Evolutionary conservation across 2,888 invertebrate species (phyloP), one percentile per base, ranked within the genome.

Genomic region (Athalia rosae): DNA sequence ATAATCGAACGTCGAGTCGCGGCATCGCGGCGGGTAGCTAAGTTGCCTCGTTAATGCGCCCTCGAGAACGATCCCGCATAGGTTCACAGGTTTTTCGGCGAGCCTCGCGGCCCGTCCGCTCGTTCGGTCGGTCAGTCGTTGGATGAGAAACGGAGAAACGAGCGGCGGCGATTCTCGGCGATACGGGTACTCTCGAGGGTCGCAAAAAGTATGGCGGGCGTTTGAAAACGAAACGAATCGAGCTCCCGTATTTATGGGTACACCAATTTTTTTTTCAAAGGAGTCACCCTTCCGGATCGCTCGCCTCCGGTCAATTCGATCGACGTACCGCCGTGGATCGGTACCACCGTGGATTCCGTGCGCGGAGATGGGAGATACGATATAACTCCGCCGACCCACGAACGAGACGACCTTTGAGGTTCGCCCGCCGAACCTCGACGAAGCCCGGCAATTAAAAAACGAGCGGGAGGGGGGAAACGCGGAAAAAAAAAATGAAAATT

Each of bases 11-110:
- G n/a, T n/a, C n/a, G n/a, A n/a, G n/a, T n/a, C n/a, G n/a, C n/a
- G 2, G 28, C 28, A 28, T 28, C 28, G 28, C 28, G 28, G 28
- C 28, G 28, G 28, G 28, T 28, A 28, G 28, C 28, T 71, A 71
- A 71, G 71, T 71, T 71, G 71, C 58, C 71, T 71, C 71, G 71
- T 71, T 71, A 71, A 71, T 71, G 71, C 45, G 71, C 71, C 71
- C 58, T 71, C 58, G 45, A 9, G n/a, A 43, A 71, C 45, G 28
- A 28, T 45, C 71, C 47, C 71, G 47, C 8, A 71, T 58, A 58
- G 43, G 47, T 58, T 71, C 71, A 45, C 58, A 71, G 58, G 45
- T 58, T 71, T 71, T 71, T 71, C 58, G 56, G 71, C 71, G 58
- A 71, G 71, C 71, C 71, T 71, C 58, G 58, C 58, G 2, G 58